phyloP scores from a whole-genome alignment of 2,888 invertebrate species.

The Acrobasis suavella region DNA sequence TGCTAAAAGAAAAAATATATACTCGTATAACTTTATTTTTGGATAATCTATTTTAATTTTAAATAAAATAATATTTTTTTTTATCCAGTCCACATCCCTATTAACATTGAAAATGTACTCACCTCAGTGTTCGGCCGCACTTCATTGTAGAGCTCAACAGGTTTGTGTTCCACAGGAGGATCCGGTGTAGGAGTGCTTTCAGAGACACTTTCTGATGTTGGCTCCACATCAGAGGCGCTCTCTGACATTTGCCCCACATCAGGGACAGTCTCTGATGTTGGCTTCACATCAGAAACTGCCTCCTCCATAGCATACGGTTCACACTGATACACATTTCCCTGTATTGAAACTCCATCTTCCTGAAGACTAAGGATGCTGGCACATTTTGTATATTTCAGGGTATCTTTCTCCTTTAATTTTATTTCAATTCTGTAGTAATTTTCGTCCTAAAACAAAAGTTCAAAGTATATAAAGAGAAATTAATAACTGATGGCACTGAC shows the following conservation, averaged over 20 bases:
- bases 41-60: too few relatives aligned
- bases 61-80: too few relatives aligned
- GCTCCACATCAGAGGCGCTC: conserved; percentile 26
- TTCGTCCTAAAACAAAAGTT: conserved; percentile 49
- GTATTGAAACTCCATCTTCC: conserved; percentile 44
- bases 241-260: conserved; percentile 15
- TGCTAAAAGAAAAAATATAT: too few relatives aligned
- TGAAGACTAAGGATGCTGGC: conserved; percentile 50
- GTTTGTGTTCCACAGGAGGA: conserved; percentile 38
- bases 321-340: conserved; percentile 49
- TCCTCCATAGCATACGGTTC: conserved; percentile 23
- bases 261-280: neutral
- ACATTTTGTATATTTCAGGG: conserved; percentile 54
- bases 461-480: neutral
- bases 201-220: neutral
- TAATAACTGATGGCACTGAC: neutral
- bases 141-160: conserved; percentile 67
- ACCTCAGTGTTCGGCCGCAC: conserved; percentile 60
- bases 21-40: too few relatives aligned
- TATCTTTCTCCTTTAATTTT: conserved; percentile 51
- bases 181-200: conserved; percentile 38
- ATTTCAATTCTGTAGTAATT: conserved; percentile 53
- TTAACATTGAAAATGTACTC: conserved; percentile 38
- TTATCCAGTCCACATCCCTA: too few relatives aligned
- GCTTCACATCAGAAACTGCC: neutral